phyloP scores from a whole-genome alignment of 2,797 vertebrate genomes.

The Macroramphosus scolopax region DNA sequence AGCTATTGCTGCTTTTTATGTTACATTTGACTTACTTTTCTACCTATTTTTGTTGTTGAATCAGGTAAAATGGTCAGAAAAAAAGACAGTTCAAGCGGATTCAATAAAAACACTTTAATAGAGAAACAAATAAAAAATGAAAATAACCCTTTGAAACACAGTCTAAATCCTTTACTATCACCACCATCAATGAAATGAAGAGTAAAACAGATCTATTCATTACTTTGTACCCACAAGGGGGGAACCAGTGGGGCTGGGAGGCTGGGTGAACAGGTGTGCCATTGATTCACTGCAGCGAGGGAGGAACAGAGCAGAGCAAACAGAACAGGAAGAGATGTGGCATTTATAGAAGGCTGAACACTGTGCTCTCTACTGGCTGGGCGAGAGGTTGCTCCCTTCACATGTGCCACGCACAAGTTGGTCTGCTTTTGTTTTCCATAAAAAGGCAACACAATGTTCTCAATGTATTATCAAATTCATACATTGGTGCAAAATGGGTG shows the following conservation, averaged over 20 bases:
- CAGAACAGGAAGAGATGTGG: conserved; percentile 57
- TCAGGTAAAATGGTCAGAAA: neutral
- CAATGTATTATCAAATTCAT: too few relatives aligned
- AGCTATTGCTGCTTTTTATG: too few relatives aligned
- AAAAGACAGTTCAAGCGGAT: conserved; percentile 8
- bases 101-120: conserved; percentile 80
- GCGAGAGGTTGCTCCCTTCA: conserved; percentile 72
- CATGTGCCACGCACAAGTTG: conserved; percentile 13
- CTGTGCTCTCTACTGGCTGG: conserved; percentile 70
- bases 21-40: too few relatives aligned
- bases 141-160: conserved; percentile 74
- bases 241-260: conserved; percentile 31
- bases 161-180: conserved; percentile 76
- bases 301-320: conserved; percentile 58
- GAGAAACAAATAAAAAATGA: conserved; percentile 74
- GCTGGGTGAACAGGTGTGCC: conserved; percentile 65
- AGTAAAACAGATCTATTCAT: conserved; percentile 72
- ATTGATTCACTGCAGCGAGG: conserved; percentile 65
- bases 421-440: conserved; percentile 19
- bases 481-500: neutral
- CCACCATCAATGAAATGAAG: conserved; percentile 75
- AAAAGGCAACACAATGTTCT: conserved; percentile 19
- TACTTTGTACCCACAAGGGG: conserved; percentile 66
- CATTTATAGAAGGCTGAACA: conserved; percentile 61
- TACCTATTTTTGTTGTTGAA: too few relatives aligned